Base-by-base conservation (phyloP, 2,888 invertebrate genomes). In the Drosophila pseudotalamancana region DNA sequence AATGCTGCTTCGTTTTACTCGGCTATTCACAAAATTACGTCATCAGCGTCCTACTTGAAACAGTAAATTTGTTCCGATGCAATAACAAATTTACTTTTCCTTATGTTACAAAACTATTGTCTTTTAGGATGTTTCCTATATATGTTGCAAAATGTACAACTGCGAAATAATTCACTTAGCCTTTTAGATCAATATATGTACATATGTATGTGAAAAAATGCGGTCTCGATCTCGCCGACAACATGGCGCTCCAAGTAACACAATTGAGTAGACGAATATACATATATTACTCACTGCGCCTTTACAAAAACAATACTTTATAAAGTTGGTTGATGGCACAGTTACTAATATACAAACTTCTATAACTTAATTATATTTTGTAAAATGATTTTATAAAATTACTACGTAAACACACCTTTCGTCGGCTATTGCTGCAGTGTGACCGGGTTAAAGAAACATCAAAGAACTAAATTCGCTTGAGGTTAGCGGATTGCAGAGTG, bases 21-120 rank as follows among this genome's bases (percentile, higher is more conserved):
- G 67, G 40, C 55, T 43, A 48, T 49, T 61, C 59, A 59, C 51
- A 49, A 63, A 71, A 88, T 83, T 83, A 83, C 83, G 83, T 83
- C 83, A 83, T 88, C 83, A 81, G 88, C 87, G 88, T 77, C 87
- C 88, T 74, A 87, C 63, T 81, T 73, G 72, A 61, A 55, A 35
- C 32, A 54, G 35, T 65, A 23, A 42, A 42, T 60, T 61, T 25
- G 35, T 32, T 27, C 12, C 27, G 25, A 21, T 53, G 55, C 29
- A 14, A 40, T 59, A 12, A 21, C 16, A 16, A 27, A 59, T 45
- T 6, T 16, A 21, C 29, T 18, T 27, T 14, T 6, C 9, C 8
- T 35, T 6, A 40, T 34, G 39, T 54, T 46, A 34, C 34, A 57
- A 37, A 50, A 45, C 29, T 45, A 19, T 14, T 23, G 40, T 18